These are phyloP conservation scores for Turdus rufiventris DNA, from an alignment of 2,113 vertebrate genomes.

Conservation along the genomic window DNA sequence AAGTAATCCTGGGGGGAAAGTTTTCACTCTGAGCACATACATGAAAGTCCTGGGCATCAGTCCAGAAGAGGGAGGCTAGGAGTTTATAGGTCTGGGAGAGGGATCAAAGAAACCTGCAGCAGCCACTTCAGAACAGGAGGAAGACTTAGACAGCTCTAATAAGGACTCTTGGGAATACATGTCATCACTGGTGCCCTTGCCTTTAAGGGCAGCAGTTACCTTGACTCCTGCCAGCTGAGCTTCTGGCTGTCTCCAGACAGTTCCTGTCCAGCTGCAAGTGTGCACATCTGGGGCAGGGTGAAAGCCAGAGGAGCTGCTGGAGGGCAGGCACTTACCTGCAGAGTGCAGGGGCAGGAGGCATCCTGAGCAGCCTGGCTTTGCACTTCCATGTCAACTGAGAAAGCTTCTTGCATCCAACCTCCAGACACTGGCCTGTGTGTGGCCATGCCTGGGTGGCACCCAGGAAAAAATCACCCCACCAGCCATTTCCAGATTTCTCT, in stretches of 20 bases:
- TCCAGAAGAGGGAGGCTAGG: not conserved
- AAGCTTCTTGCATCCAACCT: not conserved
- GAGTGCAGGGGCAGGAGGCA: not conserved
- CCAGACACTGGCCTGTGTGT: not conserved
- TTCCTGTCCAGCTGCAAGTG: not conserved
- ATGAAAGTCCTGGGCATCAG: not conserved
- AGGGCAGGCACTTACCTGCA: not conserved
- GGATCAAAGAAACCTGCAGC: conserved; percentile 15
- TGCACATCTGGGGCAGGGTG: not conserved
- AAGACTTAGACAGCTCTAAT: not conserved
- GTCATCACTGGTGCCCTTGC: not conserved
- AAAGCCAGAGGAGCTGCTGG: not conserved
- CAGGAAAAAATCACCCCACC: not conserved
- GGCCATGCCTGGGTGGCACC: not conserved
- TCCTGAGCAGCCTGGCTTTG: not conserved
- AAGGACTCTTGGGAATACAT: not conserved
- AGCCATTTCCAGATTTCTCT: not conserved
- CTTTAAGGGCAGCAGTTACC: not conserved
- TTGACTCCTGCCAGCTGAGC: not conserved
- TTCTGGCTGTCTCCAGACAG: not conserved
- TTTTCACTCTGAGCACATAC: not conserved
- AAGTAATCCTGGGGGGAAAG: not conserved
- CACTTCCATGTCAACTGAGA: not conserved
- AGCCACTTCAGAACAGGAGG: not conserved
- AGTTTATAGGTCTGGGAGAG: not conserved